Evolutionary conservation across 2,888 invertebrate genomes (phyloP).

Genomic region (Athalia cordata): DNA sequence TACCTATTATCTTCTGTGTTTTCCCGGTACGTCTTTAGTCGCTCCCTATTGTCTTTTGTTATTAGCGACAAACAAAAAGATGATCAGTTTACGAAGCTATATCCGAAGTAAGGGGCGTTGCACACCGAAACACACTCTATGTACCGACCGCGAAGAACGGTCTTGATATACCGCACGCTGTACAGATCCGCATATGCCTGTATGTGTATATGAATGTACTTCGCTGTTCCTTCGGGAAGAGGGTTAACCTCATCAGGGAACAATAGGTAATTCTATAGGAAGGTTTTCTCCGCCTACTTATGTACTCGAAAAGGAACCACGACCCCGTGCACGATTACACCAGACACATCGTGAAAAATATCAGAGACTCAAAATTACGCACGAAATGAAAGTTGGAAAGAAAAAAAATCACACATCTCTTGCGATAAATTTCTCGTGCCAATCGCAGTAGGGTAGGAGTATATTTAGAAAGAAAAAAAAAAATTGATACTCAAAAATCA

Average conservation of each 20-base stretch:
- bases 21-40: constrained; percentile 16
- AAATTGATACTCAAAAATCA: too few relatives aligned
- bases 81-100: constrained; percentile 43
- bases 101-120: constrained; percentile 4
- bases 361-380: too few relatives aligned
- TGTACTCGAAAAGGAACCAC: too few relatives aligned
- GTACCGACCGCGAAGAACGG: neutral
- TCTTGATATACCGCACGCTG: too few relatives aligned
- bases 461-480: too few relatives aligned
- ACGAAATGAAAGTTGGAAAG: too few relatives aligned
- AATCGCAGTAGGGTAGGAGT: too few relatives aligned
- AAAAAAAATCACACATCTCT: too few relatives aligned
- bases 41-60: constrained; percentile 39
- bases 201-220: neutral
- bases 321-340: too few relatives aligned
- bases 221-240: neutral
- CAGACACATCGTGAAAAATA: too few relatives aligned
- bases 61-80: constrained; percentile 37
- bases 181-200: neutral
- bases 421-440: too few relatives aligned
- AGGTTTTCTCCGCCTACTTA: neutral
- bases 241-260: constrained; percentile 13
- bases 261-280: constrained; percentile 41
- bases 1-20: constrained; percentile 4
- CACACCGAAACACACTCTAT: constrained; percentile 14